Percentiles rank a stretch among this genome's conserved stretches.
These are phyloP conservation scores for Protonibea diacanthus DNA, from an alignment of 2,797 vertebrate genomes.

Conservation along the genomic window DNA sequence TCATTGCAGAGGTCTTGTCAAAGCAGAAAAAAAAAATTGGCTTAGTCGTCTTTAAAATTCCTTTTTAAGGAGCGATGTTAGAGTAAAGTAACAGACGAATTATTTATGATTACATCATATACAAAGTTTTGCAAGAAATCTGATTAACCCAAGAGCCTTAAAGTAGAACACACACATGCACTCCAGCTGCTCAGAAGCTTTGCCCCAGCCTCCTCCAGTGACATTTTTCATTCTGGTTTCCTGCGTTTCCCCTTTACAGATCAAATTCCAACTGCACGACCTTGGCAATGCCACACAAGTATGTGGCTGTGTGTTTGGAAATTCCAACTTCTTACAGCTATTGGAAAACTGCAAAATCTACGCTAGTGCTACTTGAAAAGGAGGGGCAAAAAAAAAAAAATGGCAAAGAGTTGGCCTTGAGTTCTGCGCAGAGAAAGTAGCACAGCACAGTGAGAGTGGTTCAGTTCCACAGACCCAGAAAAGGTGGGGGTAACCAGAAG, in stretches of 20 bases:
- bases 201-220: constrained; percentile 26
- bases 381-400: constrained; percentile 25
- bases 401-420: constrained; percentile 49
- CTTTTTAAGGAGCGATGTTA: constrained; percentile 14
- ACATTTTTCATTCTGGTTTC: constrained; percentile 61
- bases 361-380: constrained; percentile 51
- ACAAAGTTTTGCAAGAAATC: constrained; percentile 38
- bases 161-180: constrained; percentile 29
- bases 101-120: constrained; percentile 52
- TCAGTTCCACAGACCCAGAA: constrained; percentile 61
- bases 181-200: constrained; percentile 55
- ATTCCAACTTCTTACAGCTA: constrained; percentile 64
- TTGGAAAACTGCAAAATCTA: constrained; percentile 69
- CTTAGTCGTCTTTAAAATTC: constrained; percentile 20
- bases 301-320: constrained; percentile 68
- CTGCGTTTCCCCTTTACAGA: constrained; percentile 55
- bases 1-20: not conserved
- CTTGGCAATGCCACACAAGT: constrained; percentile 69
- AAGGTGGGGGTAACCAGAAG: constrained; percentile 35
- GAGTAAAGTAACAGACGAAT: constrained; percentile 18
- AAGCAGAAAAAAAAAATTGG: constrained; percentile 4
- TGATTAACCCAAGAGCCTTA: constrained; percentile 5
- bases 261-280: constrained; percentile 67
- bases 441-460: constrained; percentile 61
- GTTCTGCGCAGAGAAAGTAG: constrained; percentile 58